Evolutionary conservation across 64 coral and sea anemone genomes (phyloP).

Genomic region (Dendrophyllia cribrosa): DNA sequence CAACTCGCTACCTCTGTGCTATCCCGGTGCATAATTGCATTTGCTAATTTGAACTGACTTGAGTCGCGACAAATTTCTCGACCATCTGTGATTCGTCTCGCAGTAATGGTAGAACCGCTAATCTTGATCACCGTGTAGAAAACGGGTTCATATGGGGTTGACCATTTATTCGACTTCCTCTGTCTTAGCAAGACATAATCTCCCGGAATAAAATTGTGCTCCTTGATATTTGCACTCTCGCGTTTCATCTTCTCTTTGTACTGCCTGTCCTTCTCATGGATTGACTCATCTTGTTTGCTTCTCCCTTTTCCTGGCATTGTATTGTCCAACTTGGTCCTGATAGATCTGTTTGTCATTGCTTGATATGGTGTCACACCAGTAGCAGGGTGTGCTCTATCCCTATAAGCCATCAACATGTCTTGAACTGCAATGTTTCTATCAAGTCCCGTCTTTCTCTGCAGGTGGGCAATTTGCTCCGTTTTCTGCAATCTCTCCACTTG

Average conservation of each 20-base stretch:
- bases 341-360: conserved; percentile 46
- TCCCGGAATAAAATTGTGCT: conserved; percentile 24
- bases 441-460: conserved; percentile 35
- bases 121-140: conserved; percentile 58
- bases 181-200: conserved; percentile 56
- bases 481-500: conserved; percentile 59
- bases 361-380: conserved; percentile 54
- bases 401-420: conserved; percentile 59
- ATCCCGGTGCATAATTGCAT: conserved; percentile 27
- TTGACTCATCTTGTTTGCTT: background rate
- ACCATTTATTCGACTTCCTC: conserved; percentile 41
- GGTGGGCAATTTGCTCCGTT: conserved; percentile 66
- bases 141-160: conserved; percentile 55
- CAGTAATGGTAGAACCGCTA: conserved; percentile 55
- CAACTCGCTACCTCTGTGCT: background rate
- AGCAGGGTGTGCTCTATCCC: conserved; percentile 54
- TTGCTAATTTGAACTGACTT: conserved; percentile 61
- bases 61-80: conserved; percentile 45
- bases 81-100: conserved; percentile 59
- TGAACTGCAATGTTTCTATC: conserved; percentile 15
- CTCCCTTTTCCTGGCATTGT: background rate
- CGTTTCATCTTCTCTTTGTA: conserved; percentile 23
- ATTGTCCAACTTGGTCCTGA: conserved; percentile 37
- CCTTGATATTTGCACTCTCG: conserved; percentile 25
- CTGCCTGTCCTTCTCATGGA: background rate